These are phyloP conservation scores for Parnassius smintheus DNA, from an alignment of 2,888 invertebrate genomes.

Conservation along the genomic window DNA sequence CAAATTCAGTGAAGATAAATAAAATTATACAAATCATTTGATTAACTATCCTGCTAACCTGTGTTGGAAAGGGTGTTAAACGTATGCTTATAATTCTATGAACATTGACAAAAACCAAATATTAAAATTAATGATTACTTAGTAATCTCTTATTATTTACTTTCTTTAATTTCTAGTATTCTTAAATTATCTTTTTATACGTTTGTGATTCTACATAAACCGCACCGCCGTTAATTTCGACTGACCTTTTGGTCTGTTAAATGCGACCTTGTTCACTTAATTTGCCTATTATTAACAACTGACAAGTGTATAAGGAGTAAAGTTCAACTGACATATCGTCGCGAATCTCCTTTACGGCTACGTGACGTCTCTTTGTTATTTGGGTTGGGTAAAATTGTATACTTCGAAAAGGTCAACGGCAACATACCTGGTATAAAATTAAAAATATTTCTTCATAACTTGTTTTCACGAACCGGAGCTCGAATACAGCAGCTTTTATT, in stretches of 20 bases:
- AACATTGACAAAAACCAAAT: no score
- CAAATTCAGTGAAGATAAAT: no score
- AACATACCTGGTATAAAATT: background rate
- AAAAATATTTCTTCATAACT: background rate
- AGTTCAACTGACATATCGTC: conserved; percentile 18
- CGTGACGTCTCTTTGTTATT: conserved; percentile 7
- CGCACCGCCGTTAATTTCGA: conserved; percentile 10
- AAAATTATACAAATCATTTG: no score
- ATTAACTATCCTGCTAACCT: no score
- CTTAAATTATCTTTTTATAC: background rate
- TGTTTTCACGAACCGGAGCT: background rate
- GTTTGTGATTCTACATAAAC: background rate
- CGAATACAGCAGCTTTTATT: background rate
- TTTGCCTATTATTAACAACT: conserved; percentile 20
- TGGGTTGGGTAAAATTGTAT: conserved; percentile 1
- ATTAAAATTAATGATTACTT: no score
- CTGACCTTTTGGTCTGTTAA: conserved; percentile 18
- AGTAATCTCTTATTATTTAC: no score
- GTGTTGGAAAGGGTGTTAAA: no score
- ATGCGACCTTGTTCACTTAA: conserved; percentile 12
- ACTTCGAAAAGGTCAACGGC: background rate
- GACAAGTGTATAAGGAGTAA: conserved; percentile 13
- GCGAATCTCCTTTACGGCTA: conserved; percentile 3
- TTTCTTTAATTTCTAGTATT: background rate
- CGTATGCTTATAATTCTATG: no score